Evolutionary conservation across 2,113 vertebrate species (phyloP), one percentile per base, ranked within the genome.

Genomic region (Sebastes schlegelii): DNA sequence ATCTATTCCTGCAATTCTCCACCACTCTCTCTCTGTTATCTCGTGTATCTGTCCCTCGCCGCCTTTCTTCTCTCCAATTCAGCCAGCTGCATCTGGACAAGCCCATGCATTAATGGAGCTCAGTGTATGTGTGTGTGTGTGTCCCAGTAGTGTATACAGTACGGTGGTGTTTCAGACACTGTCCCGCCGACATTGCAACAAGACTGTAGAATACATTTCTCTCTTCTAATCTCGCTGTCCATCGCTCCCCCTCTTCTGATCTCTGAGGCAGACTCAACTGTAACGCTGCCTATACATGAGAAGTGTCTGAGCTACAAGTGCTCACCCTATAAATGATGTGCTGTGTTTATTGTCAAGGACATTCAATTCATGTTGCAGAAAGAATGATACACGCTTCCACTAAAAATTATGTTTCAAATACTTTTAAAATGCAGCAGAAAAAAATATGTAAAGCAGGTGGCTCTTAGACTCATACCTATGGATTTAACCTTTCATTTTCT

Each of bases 121-220:
- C 72, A 4, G 23, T 17, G 77, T 61, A 34, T 23, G 19, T 65
- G 60, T 63, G 70, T 63, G 70, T 64, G 65, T 64, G 71, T 5
- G 79, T 66, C 42, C 11, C 63, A 64, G 62, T n/a, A 4, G 48
- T 42, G 43, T 52, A 23, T 43, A 46, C 46, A 6, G 11, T 13
- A 11, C 0, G 5, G n/a, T 16, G 62, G 62, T 55, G 57, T 49
- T 16, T 84, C 54, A 71, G 70, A 61, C 55, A 67, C 57, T 4
- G 69, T 74, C 70, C 21, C 49, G 43, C 65, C 64, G 61, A 73
- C 76, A 76, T 51, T 65, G 43, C 49, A 73, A 74, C 58, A 73
- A 40, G 74, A 67, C 52, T 6, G 42, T 13, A 23, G 26, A 63
- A 45, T 19, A 51, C 54, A 84, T 79, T 75, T 68, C 5, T 21